Conservation (phyloP, 2,888 invertebrate species). For the Bruchidius siliquastri region DNA sequence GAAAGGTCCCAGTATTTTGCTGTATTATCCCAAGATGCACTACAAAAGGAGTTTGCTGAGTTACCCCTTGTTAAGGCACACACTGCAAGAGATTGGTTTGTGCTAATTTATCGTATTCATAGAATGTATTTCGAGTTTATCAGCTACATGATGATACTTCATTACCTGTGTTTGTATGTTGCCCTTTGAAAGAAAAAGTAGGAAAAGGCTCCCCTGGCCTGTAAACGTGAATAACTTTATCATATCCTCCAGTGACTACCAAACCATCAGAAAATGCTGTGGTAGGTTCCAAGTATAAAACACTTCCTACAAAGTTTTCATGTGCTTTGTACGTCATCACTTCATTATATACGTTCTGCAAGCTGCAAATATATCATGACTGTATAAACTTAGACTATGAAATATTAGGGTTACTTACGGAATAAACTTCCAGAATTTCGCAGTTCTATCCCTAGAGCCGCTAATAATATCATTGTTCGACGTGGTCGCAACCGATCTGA, state of each 20-base stretch:
- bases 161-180: slow-evolving; percentile 71
- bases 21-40: slow-evolving; percentile 91
- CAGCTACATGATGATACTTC: slow-evolving; percentile 3
- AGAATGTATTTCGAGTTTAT: not conserved
- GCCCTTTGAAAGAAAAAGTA: slow-evolving; percentile 60
- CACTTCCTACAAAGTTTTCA: slow-evolving; percentile 78
- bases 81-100: slow-evolving; percentile 39
- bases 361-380: slow-evolving; percentile 41
- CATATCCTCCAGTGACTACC: slow-evolving; percentile 86
- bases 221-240: slow-evolving; percentile 77
- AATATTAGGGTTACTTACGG: slow-evolving; percentile 50
- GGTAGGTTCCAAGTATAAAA: slow-evolving; percentile 70
- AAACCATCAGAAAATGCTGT: slow-evolving; percentile 68
- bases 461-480: slow-evolving; percentile 74
- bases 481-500: slow-evolving; percentile 66
- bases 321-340: slow-evolving; percentile 72
- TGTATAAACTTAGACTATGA: not conserved
- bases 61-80: slow-evolving; percentile 50
- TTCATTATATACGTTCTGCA: slow-evolving; percentile 60
- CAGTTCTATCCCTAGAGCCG: slow-evolving; percentile 83
- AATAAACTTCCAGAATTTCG: slow-evolving; percentile 79
- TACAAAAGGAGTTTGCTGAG: slow-evolving; percentile 58
- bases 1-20: slow-evolving; percentile 76
- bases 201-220: slow-evolving; percentile 65
- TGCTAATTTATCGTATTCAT: not conserved